Percentiles rank a stretch among this genome's conserved stretches.
Evolutionary conservation across 2,113 vertebrate species (phyloP).

Genomic region (Pseudopipra pipra): DNA sequence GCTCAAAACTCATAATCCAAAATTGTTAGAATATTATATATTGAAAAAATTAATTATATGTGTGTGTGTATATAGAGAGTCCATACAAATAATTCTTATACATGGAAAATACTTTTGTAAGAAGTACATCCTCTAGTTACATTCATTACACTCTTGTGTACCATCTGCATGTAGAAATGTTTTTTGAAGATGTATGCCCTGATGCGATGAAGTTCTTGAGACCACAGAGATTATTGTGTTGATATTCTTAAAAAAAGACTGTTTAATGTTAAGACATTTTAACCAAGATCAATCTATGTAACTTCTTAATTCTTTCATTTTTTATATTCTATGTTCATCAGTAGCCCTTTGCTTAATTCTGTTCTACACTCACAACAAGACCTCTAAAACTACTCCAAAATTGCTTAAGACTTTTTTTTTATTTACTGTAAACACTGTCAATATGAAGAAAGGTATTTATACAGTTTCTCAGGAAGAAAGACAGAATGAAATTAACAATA

Average conservation of each 20-base stretch:
- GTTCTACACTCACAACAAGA: background rate
- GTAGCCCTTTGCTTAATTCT: background rate
- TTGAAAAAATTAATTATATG: background rate
- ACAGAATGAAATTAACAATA: background rate
- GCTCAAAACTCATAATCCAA: background rate
- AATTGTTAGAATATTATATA: background rate
- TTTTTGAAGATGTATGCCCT: background rate
- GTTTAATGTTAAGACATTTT: background rate
- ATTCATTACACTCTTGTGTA: background rate
- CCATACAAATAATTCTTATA: background rate
- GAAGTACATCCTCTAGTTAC: background rate
- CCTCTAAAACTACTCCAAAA: background rate
- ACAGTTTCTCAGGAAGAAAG: background rate
- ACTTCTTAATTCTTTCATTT: background rate
- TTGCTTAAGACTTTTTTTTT: background rate
- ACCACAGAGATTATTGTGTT: background rate
- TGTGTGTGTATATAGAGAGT: rapidly evolving
- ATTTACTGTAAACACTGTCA: background rate
- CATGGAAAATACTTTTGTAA: background rate
- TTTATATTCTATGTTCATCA: background rate
- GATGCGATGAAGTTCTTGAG: background rate
- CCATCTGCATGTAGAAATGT: background rate
- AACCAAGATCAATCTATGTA: background rate
- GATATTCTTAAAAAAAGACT: background rate
- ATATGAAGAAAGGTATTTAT: background rate